Conservation (phyloP, 2,113 vertebrate genomes). For the Agapornis roseicollis region DNA sequence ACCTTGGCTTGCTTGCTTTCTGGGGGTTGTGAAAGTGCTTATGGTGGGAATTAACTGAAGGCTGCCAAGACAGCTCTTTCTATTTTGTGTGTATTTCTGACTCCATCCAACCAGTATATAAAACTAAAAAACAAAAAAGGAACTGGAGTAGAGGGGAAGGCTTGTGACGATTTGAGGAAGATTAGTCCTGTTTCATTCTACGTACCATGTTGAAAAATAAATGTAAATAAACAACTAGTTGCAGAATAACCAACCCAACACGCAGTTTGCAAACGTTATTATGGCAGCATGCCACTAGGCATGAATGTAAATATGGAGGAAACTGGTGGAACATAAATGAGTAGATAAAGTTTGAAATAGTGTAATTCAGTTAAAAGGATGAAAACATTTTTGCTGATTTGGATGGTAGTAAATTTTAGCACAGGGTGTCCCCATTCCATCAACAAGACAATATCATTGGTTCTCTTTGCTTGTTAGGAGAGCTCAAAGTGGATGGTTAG, state of each 20-base stretch:
- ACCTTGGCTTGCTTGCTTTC: neutral
- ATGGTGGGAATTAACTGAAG: neutral
- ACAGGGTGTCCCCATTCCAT: neutral
- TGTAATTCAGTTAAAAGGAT: neutral
- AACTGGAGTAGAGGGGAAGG: neutral
- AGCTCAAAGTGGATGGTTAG: neutral
- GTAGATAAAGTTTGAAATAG: neutral
- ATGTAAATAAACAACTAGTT: neutral
- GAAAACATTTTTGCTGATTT: neutral
- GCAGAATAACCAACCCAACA: neutral
- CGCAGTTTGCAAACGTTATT: neutral
- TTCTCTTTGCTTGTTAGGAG: neutral
- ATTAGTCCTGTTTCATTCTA: neutral
- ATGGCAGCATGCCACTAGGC: neutral
- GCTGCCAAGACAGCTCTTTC: neutral
- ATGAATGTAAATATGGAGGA: neutral
- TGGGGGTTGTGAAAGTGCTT: conserved; percentile 4
- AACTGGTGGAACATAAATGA: neutral
- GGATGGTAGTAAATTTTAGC: neutral
- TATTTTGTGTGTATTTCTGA: neutral
- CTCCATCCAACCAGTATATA: neutral
- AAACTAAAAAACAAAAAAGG: neutral
- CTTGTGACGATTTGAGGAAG: neutral
- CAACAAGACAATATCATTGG: neutral
- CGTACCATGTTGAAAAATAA: neutral